These are phyloP conservation scores for Sus cebifrons DNA, from an alignment of 2,797 vertebrate species.

Conservation along the genomic window DNA sequence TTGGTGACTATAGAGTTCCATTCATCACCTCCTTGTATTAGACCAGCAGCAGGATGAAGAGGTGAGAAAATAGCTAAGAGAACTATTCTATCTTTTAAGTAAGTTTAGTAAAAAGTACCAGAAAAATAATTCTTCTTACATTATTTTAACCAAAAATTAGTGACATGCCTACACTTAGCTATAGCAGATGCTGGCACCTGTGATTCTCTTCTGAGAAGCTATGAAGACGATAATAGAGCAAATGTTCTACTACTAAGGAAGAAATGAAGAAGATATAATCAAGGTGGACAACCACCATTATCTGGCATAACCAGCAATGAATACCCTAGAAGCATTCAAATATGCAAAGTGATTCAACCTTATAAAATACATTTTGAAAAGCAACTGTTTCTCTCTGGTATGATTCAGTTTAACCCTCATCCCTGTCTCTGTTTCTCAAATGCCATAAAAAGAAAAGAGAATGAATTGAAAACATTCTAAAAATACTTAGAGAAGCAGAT, in stretches of 20 bases:
- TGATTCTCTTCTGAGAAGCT: background rate
- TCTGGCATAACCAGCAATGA: background rate
- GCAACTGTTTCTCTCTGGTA: background rate
- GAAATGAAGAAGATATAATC: background rate
- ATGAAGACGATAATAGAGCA: background rate
- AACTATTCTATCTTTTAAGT: background rate
- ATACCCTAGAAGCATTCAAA: conserved; percentile 10
- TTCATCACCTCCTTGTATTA: background rate
- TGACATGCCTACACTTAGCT: background rate
- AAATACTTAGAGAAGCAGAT: conserved; percentile 47
- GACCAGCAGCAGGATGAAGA: background rate
- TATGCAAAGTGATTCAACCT: background rate
- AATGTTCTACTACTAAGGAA: background rate
- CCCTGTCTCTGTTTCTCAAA: background rate
- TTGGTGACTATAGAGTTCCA: background rate
- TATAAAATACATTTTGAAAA: background rate
- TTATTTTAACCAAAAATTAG: conserved; percentile 20
- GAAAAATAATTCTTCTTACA: background rate
- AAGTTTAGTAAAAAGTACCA: background rate
- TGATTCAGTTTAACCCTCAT: background rate
- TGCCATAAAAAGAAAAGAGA: background rate
- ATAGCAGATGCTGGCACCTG: background rate
- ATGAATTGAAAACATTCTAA: background rate
- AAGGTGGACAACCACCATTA: background rate
- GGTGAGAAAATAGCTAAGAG: background rate